A percentile compares a stretch with the other conserved stretches of the same genome.
Conservation (phyloP, 2,797 vertebrate genomes). For the Channallabes apus region DNA sequence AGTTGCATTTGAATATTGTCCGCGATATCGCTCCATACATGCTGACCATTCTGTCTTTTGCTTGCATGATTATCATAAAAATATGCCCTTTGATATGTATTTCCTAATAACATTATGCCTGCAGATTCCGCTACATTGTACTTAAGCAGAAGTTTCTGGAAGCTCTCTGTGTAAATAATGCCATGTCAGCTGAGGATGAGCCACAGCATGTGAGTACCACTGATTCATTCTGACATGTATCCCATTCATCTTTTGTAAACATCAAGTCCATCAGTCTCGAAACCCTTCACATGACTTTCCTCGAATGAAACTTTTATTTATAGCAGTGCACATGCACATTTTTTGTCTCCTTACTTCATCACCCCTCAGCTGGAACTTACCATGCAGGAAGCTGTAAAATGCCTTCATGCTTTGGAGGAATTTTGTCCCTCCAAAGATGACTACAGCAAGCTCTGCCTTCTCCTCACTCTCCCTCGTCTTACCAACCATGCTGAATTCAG, state of each 20-base stretch:
- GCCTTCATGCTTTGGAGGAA: slow-evolving; percentile 92
- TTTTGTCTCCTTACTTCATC: not conserved
- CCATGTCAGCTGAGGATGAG: slow-evolving; percentile 97
- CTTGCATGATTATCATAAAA: not conserved
- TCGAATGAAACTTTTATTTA: not conserved
- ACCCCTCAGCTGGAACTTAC: slow-evolving; percentile 87
- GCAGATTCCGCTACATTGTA: slow-evolving; percentile 95
- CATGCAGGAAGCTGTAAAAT: slow-evolving; percentile 98
- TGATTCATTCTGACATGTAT: slow-evolving; percentile 6
- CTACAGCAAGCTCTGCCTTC: slow-evolving; percentile 95
- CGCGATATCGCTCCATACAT: too few relatives aligned
- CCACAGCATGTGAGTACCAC: slow-evolving; percentile 89
- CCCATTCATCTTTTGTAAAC: not conserved
- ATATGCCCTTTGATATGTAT: not conserved
- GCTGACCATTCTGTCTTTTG: not conserved
- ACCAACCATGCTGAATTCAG: slow-evolving; percentile 98
- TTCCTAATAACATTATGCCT: slow-evolving; percentile 8
- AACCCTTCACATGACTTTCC: not conserved
- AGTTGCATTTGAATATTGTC: too few relatives aligned
- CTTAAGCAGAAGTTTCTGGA: slow-evolving; percentile 98
- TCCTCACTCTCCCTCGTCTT: slow-evolving; percentile 93
- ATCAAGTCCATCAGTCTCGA: not conserved
- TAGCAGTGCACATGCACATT: not conserved
- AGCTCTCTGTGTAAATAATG: slow-evolving; percentile 97
- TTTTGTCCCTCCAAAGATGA: slow-evolving; percentile 96